Base-by-base conservation (phyloP, 2,113 vertebrate species). In the Amphilophus citrinellus region DNA sequence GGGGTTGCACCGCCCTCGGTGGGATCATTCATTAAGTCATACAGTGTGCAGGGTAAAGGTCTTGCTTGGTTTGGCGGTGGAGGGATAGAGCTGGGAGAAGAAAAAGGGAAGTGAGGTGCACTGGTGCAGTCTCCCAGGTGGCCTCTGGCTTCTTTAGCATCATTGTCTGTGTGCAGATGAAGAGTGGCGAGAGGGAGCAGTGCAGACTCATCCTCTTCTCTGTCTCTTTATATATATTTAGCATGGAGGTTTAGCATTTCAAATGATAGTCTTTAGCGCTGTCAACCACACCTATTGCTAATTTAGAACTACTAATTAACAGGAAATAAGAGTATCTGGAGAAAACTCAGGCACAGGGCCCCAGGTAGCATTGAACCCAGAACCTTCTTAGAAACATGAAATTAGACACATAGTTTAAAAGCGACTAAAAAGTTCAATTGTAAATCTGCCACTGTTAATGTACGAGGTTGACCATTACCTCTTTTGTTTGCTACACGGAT, bases 21-120 rank as follows among this genome's bases (percentile, higher is more conserved):
- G 59, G 62, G 9, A 44, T 68, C 50, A 58, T 91, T 85, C 63
- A 66, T 77, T 56, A 82, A 81, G 60, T 71, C 60, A 53, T 20
- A 39, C 61, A 24, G 47, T 2, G 6, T 68, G 79, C 68, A 59
- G 79, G 61, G 10, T 77, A 76, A 87, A 77, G 53, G 39, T 85
- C 68, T 60, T 22, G 53, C 14, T 75, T 57, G 73, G 32, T 14
- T 53, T 75, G 60, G 60, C 75, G 61, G 57, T 56, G 18, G 27
- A 53, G 50, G 44, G 58, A 59, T 73, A 18, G 30, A 14, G 7
- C 6, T 79, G 53, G 39, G 32, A 22, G 7, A 35, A 3, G 0
- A 44, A 27, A 18, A 77, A 68, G 18, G 59, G 44, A 30, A 83
- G 57, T 2, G 42, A 73, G 61, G 56, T 42, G 71, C 27, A 80